Base-by-base conservation (phyloP, 2,797 vertebrate species). In the Gymnodraco acuticeps region DNA sequence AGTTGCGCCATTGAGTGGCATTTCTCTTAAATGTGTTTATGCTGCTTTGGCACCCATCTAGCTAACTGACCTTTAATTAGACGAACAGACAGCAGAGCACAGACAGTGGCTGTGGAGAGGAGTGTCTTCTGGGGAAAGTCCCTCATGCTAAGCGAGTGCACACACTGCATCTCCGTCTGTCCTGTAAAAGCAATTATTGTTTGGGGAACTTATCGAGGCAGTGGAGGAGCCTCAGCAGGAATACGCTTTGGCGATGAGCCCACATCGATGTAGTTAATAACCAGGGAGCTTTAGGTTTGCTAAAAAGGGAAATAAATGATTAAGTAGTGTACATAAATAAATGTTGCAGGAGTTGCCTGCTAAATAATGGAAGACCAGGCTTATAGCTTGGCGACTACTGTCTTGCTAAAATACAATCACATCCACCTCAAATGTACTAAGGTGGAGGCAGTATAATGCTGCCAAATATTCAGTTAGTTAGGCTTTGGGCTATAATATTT, bases 21-120 rank as follows among this genome's bases (percentile, higher is more conserved):
- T 85, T 84, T 73, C 52, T 66, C 75, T 89, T 89, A 80, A 88
- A 89, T 80, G 70, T 83, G 77, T 87, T 87, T 83, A 70, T 77
- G 77, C 72, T 77, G 64, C 68, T 83, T 73, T 77, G 81, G 89
- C 87, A 77, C 85, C 88, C 79, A 79, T 81, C 71, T 80, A 83
- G 83, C 86, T 80, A 63, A 67, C 53, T 89, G 89, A 92, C 90
- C 90, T 92, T 93, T 93, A 92, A 92, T 93, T 93, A 91, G 78
- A 77, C 75, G 10, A 76, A 65, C 50, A 62, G 81, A 86, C 86
- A 85, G 78, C 88, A 64, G 85, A 80, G 87, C 64, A 64, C 64
- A 83, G 79, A 73, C 80, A 78, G 79, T 80, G 70, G 75, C 86
- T 76, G 86, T 77, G 85, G 84, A 81, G 88, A 69, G 46, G 43